Base-by-base conservation (phyloP, 2,888 invertebrate species). In the Trichogramma evanescens region DNA sequence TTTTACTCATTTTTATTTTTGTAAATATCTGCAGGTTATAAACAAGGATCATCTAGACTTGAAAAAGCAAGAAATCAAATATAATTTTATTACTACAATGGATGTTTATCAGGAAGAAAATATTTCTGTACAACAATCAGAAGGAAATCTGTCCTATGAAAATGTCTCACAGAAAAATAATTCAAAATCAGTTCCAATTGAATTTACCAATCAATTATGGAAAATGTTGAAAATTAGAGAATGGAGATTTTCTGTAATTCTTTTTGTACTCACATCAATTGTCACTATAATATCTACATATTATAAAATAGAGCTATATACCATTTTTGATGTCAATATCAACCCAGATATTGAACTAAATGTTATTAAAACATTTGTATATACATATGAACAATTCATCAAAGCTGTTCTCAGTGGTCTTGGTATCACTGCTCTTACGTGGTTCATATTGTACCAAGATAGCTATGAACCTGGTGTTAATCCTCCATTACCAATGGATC, bases 371-470 rank as follows among this genome's bases (percentile, higher is more conserved):
- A 63, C 60, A 54, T 55, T 68, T 26, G 50, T 65, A 3, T 61
- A 65, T 44, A 68, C 63, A 41, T 69, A 67, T 54, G 63, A 66
- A 55, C 71, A 72, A 72, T 61, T 76, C 42, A 59, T 76, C 10
- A 71, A 65, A 63, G 76, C 76, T 5, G 56, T 63, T 8, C 6
- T 69, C 7, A 63, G 81, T 72, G 85, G 85, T 5, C 63, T 82
- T 9, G 68, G 80, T 4, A 74, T 81, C 56, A 80, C 82, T n/a
- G 75, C 80, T 66, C 81, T 84, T 66, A 82, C 82, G 6, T 84
- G 83, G 80, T 76, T 80, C 59, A 80, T 86, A 68, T 81, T 85
- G 38, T 86, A 84, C 73, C 78, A 84, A 67, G 86, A 86, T 72
- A 86, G 85, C 61, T 79, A 79, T 67, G 77, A 82, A 52, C 85